These are phyloP conservation scores for Cirrhinus molitorella DNA, from an alignment of 2,797 vertebrate genomes.

Conservation along the genomic window DNA sequence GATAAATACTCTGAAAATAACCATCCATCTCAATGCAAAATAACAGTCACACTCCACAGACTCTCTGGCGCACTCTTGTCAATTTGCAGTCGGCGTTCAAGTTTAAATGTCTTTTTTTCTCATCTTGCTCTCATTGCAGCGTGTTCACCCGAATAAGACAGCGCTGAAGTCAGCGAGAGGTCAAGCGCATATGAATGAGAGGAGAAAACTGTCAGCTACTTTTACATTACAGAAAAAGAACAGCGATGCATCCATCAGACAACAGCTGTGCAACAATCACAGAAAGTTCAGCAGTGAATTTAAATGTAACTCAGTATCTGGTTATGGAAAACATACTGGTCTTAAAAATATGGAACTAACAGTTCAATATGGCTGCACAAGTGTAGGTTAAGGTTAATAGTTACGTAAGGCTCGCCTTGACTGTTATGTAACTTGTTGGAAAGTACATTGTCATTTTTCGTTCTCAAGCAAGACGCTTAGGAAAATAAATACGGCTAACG, in stretches of 20 bases:
- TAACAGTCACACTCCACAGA: conserved; percentile 35
- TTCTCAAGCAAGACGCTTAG: background rate
- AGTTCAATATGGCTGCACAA: background rate
- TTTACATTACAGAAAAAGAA: conserved; percentile 58
- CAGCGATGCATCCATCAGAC: conserved; percentile 59
- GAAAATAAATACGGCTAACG: background rate
- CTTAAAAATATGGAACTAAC: conserved; percentile 6
- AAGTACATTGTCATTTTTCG: conserved; percentile 4
- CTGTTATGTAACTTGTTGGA: conserved; percentile 35
- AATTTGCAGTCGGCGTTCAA: conserved; percentile 24
- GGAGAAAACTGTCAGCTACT: conserved; percentile 47
- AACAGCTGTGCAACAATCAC: conserved; percentile 61
- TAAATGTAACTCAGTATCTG: conserved; percentile 10
- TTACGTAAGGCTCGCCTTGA: conserved; percentile 21
- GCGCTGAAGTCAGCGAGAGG: conserved; percentile 66
- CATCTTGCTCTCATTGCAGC: conserved; percentile 53
- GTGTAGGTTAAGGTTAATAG: conserved; percentile 1
- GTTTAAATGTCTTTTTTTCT: conserved; percentile 39
- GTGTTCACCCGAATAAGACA: conserved; percentile 50
- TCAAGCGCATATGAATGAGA: conserved; percentile 57
- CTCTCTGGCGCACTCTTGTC: conserved; percentile 23
- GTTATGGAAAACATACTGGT: background rate
- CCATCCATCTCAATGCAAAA: conserved; percentile 46
- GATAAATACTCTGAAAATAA: conserved; percentile 36
- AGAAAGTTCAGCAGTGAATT: conserved; percentile 57